Percentiles rank a stretch among this genome's conserved stretches.
phyloP scores from a whole-genome alignment of 1,140 invertebrate genomes.

The Adelges cooleyi region DNA sequence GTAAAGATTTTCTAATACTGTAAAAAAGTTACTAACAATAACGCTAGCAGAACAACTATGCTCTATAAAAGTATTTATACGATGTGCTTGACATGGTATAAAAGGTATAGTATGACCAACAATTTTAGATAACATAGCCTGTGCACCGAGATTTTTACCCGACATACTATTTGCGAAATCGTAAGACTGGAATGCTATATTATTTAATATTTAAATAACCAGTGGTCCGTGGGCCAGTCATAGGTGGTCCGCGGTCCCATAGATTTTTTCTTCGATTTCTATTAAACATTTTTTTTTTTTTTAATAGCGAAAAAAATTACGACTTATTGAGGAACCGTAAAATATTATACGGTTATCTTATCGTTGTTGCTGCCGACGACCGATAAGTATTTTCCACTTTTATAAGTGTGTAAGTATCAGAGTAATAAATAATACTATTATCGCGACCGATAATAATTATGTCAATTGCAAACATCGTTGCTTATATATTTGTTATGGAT shows the following conservation, averaged over 20 bases:
- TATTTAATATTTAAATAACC: neutral
- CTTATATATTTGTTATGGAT: no score
- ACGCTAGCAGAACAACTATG: conserved; percentile 7
- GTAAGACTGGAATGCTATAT: no score
- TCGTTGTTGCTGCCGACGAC: conserved; percentile 35
- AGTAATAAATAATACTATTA: neutral
- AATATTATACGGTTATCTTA: conserved; percentile 23
- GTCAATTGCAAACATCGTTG: no score
- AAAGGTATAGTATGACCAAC: conserved; percentile 2
- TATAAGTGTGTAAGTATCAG: conserved; percentile 2
- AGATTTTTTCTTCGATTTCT: neutral
- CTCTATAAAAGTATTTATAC: conserved; percentile 9
- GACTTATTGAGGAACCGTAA: conserved; percentile 31
- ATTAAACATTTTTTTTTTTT: neutral
- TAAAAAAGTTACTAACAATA: neutral
- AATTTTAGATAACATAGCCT: neutral
- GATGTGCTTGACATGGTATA: conserved; percentile 18
- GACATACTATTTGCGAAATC: neutral
- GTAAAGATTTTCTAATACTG: neutral
- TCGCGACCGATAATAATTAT: no score
- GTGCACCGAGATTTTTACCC: neutral
- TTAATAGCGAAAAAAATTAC: neutral
- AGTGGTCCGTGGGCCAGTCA: neutral
- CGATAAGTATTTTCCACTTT: conserved; percentile 1
- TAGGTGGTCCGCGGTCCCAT: neutral